Base-by-base conservation (phyloP, 2,797 vertebrate species). In the Schizothorax lantsangensis region DNA sequence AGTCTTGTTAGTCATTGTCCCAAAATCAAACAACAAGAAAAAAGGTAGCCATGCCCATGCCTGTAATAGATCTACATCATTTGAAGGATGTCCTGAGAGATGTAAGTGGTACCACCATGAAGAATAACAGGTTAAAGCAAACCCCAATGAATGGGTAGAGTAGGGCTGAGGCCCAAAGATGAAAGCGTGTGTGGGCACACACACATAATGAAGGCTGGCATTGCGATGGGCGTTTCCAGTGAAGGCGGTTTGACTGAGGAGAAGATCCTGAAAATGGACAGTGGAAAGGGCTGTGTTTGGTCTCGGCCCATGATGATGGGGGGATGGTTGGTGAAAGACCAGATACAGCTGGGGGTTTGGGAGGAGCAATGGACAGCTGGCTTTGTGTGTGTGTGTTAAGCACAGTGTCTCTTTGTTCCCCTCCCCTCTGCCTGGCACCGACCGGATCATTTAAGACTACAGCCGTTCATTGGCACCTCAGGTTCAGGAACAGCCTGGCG, bases 321-420 rank as follows among this genome's bases (percentile, higher is more conserved):
- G 79, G 78, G 84, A 26, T 66, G 68, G 85, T 79, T 73, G 86
- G 83, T 88, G 93, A 94, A 91, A 91, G 92, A 90, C 83, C 90
- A 90, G 90, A 92, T 92, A 91, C 94, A 93, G 93, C 94, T 94
- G 92, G 91, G 93, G 84, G 82, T 84, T 85, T 91, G 90, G 91
- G 87, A 90, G 90, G 91, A 91, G 86, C 84, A 52, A 79, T 90
- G 92, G 95, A 95, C 95, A 96, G 95, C 95, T 95, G 95, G 93
- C 72, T 81, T 75, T 80, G 71, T 87, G 52, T 90, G 73, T 84
- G 52, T 81, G 83, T 69, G 87, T 88, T 43, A 68, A 83, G 83
- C 88, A 92, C 89, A 92, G 91, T 95, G 93, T 92, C 93, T 93
- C 92, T 93, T 94, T 96, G 95, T 95, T 96, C 94, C 91, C 91